These are phyloP conservation scores for Microcebus tavaratra DNA, from an alignment of 2,113 vertebrate genomes.

Conservation along the genomic window DNA sequence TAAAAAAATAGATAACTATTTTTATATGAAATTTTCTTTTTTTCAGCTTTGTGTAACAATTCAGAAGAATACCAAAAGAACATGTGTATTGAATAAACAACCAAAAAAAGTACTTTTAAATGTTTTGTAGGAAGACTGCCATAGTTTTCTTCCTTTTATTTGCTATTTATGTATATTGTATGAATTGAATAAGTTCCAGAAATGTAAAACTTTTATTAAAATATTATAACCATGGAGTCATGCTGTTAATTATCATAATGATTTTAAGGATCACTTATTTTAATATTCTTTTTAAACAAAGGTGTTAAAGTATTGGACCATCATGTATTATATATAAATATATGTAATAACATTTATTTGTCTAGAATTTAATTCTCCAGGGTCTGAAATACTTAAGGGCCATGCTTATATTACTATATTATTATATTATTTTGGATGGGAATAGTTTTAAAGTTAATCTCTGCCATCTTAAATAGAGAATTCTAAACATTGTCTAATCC, in stretches of 20 bases:
- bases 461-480: conserved; percentile 36
- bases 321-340: background rate
- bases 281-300: conserved; percentile 47
- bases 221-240: conserved; percentile 29
- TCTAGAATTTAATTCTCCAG: conserved; percentile 41
- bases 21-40: conserved; percentile 63
- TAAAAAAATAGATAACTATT: conserved; percentile 69
- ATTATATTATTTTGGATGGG: conserved; percentile 36
- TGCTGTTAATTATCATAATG: conserved; percentile 22
- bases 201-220: conserved; percentile 69
- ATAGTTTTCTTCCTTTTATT: conserved; percentile 5
- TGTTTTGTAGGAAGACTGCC: conserved; percentile 28
- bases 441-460: conserved; percentile 42
- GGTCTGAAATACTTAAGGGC: conserved; percentile 19
- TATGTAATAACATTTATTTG: background rate
- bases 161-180: conserved; percentile 48
- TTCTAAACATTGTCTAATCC: conserved; percentile 6
- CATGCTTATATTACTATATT: conserved; percentile 2
- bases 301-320: background rate
- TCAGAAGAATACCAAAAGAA: conserved; percentile 50
- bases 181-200: conserved; percentile 57
- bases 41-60: conserved; percentile 51
- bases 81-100: background rate
- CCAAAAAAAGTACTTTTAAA: conserved; percentile 54
- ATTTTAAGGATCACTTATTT: conserved; percentile 54